These are phyloP conservation scores for Drosophila antonietae DNA, from an alignment of 2,888 invertebrate species.

Conservation along the genomic window DNA sequence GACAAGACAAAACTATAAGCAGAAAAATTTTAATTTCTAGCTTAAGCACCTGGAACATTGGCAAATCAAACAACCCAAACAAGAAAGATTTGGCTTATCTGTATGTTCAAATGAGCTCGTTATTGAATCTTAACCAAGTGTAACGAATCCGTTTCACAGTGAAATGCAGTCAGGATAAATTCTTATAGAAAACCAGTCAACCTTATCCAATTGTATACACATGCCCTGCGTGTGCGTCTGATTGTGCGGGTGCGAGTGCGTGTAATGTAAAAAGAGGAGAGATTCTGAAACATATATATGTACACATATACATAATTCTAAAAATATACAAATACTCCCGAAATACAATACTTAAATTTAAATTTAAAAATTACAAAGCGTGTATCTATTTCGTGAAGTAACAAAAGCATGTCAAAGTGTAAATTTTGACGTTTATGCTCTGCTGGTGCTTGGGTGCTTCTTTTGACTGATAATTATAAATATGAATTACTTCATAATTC, in stretches of 20 bases:
- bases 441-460: too few species aligned
- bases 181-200: constrained; percentile 68
- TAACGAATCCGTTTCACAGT: constrained; percentile 75
- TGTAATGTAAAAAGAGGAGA: background rate
- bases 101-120: constrained; percentile 38
- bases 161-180: constrained; percentile 44
- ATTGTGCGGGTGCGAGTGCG: background rate
- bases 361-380: too few species aligned
- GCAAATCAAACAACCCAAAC: constrained; percentile 56
- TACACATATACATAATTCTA: too few species aligned
- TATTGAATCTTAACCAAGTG: constrained; percentile 77
- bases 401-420: too few species aligned
- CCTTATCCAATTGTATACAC: constrained; percentile 69
- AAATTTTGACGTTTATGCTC: too few species aligned
- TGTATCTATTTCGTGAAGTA: too few species aligned
- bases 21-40: constrained; percentile 80
- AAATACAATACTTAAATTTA: too few species aligned
- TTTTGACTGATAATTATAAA: background rate
- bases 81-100: constrained; percentile 4
- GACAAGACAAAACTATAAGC: constrained; percentile 67
- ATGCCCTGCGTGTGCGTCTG: too few species aligned
- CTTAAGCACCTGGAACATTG: constrained; percentile 82
- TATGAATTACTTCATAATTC: too few species aligned
- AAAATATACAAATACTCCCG: too few species aligned
- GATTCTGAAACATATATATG: too few species aligned